A percentile compares a stretch with the other conserved stretches of the same genome.
These are phyloP conservation scores for Oenanthe melanoleuca DNA, from an alignment of 2,113 vertebrate genomes.

Conservation along the genomic window DNA sequence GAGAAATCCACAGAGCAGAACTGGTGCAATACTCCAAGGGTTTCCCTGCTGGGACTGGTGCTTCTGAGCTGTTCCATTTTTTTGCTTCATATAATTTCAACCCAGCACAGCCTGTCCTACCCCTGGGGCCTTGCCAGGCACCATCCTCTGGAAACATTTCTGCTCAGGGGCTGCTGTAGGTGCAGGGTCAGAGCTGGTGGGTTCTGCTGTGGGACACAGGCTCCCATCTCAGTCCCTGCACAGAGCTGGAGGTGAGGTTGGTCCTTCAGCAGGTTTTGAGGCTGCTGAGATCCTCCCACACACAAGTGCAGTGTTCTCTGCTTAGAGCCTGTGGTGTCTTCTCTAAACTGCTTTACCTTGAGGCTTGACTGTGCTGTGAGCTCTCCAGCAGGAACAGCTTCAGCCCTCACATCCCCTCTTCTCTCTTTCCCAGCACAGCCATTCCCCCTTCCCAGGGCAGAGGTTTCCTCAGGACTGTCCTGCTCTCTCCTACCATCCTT, in stretches of 20 bases:
- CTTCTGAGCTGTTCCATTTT: neutral
- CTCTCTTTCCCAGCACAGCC: neutral
- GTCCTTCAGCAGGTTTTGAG: neutral
- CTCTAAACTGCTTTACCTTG: neutral
- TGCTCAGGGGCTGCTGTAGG: neutral
- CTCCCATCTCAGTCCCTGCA: neutral
- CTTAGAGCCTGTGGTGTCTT: neutral
- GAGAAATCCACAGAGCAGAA: neutral
- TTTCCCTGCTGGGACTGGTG: neutral
- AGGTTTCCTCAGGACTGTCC: neutral
- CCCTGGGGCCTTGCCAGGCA: neutral
- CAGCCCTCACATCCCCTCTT: neutral
- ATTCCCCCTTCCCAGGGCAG: neutral
- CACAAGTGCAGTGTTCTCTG: accelerated
- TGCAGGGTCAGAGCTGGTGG: neutral
- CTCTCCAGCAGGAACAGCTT: neutral
- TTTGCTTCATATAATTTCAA: neutral
- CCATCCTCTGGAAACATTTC: neutral
- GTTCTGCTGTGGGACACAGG: neutral
- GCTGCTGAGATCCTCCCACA: neutral
- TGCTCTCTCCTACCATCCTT: neutral
- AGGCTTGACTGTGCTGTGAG: neutral
- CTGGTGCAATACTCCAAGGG: neutral
- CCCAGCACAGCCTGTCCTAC: neutral
- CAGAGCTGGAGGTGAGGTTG: neutral